Evolutionary conservation across 2,797 vertebrate genomes (phyloP).

Genomic region (Lycodopsis pacificus): DNA sequence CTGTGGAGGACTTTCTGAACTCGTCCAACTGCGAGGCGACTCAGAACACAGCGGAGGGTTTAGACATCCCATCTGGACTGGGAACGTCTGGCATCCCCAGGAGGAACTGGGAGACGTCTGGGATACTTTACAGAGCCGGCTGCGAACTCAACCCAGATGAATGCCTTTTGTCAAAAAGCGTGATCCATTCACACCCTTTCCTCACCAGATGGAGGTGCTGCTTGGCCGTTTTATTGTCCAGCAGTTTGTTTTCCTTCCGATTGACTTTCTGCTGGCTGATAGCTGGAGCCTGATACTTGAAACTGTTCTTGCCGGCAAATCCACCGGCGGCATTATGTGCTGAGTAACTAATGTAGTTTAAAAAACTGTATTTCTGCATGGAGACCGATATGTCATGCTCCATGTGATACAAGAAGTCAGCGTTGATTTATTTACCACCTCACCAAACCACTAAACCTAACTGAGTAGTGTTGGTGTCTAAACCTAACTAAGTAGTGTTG

Average conservation of each 20-base stretch:
- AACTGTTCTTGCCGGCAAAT: no score
- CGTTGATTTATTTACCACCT: no score
- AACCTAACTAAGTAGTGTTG: no score
- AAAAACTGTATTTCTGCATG: no score
- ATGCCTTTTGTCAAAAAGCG: neutral
- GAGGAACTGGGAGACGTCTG: constrained; percentile 4
- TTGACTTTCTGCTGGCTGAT: no score
- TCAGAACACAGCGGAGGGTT: constrained; percentile 25
- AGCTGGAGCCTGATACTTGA: no score
- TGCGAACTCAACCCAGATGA: neutral
- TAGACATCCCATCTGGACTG: constrained; percentile 37
- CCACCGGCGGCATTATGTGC: no score
- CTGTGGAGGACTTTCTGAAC: constrained; percentile 12
- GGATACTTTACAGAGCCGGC: constrained; percentile 12
- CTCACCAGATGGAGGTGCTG: constrained; percentile 15
- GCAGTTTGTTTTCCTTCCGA: neutral
- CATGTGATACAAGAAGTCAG: no score
- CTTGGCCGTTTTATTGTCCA: neutral
- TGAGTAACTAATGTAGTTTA: no score
- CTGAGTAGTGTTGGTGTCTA: no score
- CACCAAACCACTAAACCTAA: no score
- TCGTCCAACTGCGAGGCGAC: constrained; percentile 10
- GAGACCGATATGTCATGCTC: no score
- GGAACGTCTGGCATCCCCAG: constrained; percentile 5
- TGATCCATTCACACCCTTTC: neutral